Conservation (phyloP, 2,113 vertebrate genomes). For the Octodon degus region DNA sequence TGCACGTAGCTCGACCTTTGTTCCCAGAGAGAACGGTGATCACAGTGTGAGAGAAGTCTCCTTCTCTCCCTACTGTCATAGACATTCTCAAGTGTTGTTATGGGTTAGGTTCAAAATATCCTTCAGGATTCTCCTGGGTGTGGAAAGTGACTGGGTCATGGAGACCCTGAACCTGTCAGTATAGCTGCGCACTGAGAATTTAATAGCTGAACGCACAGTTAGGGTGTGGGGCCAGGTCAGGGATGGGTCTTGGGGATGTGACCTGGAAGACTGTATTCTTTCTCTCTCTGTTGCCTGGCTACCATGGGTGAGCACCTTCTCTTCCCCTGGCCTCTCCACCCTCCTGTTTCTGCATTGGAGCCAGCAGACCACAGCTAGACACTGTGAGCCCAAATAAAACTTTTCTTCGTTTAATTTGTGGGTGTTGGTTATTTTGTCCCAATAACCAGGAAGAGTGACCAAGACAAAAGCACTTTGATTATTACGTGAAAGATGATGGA, state of each 20-base stretch:
- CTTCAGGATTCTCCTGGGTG: background rate
- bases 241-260: background rate
- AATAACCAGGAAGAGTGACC: background rate
- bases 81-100: background rate
- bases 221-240: background rate
- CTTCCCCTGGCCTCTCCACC: background rate
- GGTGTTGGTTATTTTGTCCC: background rate
- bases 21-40: background rate
- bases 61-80: background rate
- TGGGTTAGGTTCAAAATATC: background rate
- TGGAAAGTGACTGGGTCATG: background rate
- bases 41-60: background rate
- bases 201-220: background rate
- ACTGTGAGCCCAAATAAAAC: background rate
- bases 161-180: background rate
- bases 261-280: background rate
- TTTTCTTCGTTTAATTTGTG: background rate
- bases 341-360: background rate
- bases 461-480: background rate
- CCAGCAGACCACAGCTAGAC: background rate
- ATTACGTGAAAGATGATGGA: background rate
- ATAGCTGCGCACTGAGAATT: background rate
- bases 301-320: background rate
- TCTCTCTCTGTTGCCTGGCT: background rate
- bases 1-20: background rate